Conservation (phyloP, 2,888 invertebrate genomes). For the Eubasilissa splendida region DNA sequence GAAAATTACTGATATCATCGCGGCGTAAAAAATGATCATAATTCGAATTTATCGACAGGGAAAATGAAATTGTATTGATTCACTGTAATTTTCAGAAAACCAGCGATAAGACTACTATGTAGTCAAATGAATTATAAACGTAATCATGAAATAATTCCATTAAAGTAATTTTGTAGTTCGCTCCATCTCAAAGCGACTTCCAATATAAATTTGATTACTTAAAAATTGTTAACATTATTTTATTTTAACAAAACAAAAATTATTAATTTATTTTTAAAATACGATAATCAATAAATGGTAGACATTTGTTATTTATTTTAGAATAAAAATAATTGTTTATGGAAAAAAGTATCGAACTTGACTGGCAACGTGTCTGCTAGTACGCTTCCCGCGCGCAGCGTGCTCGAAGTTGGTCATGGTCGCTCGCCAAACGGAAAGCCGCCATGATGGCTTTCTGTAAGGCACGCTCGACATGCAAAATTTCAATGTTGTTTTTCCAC, state of each 20-base stretch:
- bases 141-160: slow-evolving; percentile 11
- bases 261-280: slow-evolving; percentile 15
- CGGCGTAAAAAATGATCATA: slow-evolving; percentile 14
- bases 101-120: background rate
- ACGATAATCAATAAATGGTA: background rate
- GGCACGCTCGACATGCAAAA: slow-evolving; percentile 82
- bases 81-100: background rate
- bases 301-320: background rate
- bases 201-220: background rate
- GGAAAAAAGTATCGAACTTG: slow-evolving; percentile 42
- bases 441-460: slow-evolving; percentile 89
- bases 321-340: background rate
- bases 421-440: slow-evolving; percentile 77
- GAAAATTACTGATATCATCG: slow-evolving; percentile 16
- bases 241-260: background rate
- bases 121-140: background rate
- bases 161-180: slow-evolving; percentile 21
- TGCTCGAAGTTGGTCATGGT: slow-evolving; percentile 79
- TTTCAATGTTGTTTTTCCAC: slow-evolving; percentile 82
- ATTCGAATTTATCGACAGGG: background rate
- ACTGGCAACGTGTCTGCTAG: slow-evolving; percentile 67
- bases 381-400: slow-evolving; percentile 81
- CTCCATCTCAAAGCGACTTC: slow-evolving; percentile 1
- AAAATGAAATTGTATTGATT: background rate
- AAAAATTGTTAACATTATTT: background rate